A percentile compares a stretch with the other conserved stretches of the same genome.
Evolutionary conservation across 2,113 vertebrate genomes (phyloP).

Genomic region (Ia io): DNA sequence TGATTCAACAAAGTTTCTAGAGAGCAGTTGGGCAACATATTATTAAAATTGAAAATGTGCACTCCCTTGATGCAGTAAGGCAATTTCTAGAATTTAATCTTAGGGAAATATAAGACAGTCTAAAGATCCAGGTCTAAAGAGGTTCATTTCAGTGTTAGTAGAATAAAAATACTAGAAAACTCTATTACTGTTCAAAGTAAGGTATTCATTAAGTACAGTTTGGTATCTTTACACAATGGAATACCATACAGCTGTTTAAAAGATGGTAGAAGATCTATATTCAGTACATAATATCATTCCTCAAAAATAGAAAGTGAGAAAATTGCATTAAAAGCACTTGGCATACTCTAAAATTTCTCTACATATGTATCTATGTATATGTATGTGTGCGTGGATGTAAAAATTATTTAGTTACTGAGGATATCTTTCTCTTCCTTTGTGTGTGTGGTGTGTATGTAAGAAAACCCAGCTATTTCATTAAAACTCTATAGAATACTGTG

Average conservation of each 20-base stretch:
- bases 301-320: neutral
- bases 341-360: neutral
- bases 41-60: neutral
- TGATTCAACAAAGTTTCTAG: neutral
- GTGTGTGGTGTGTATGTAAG: neutral
- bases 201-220: neutral
- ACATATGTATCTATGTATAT: neutral
- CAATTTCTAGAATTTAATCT: slow-evolving; percentile 32
- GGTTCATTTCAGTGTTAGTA: neutral
- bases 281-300: neutral
- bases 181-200: neutral
- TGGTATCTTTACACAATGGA: neutral
- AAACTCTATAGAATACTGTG: neutral
- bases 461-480: neutral
- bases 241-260: neutral
- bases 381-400: neutral
- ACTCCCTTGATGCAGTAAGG: neutral
- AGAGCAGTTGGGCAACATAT: neutral
- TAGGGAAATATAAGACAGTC: neutral
- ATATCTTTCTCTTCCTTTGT: neutral
- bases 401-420: neutral
- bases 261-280: neutral
- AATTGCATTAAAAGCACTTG: neutral
- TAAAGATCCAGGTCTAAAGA: neutral
- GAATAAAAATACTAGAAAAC: slow-evolving; percentile 18